Evolutionary conservation across 1,140 invertebrate genomes (phyloP), one percentile per base, ranked within the genome.

Genomic region (Zaprionus camerounensis): DNA sequence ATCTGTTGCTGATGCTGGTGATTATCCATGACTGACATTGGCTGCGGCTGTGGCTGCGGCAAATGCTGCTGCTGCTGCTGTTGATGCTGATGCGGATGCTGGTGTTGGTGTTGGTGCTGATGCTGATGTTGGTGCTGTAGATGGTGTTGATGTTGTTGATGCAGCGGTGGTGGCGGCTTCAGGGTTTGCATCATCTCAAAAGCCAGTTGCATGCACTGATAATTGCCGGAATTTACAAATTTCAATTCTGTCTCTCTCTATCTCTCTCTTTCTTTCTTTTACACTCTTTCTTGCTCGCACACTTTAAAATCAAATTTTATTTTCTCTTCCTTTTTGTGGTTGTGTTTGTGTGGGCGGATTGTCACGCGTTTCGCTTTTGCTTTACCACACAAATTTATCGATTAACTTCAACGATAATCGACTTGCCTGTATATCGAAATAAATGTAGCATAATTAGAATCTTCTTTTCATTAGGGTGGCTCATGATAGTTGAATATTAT

Each of bases 141-240:
- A 38, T 82, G 84, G 31, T 83, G 85, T 44, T 78, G 79, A 62
- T 80, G 81, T 53, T 92, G 91, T 74, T 91, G 90, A 84, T 90
- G 86, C 71, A 88, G 80, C 76, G 81, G 81, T 73, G 87, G 91
- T 72, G 91, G 90, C 64, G 91, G 91, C 80, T 92, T 92, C 82
- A 92, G 81, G 61, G 91, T 91, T 92, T 92, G 92, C 92, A 92
- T 92, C 92, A 92, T 92, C 81, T 92, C 86, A 80, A 81, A 72
- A 64, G 84, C 76, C 76, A 85, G 61, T 76, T 82, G 79, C 82
- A 75, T 75, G 67, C 71, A 67, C 64, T 36, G 13, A 49, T 63
- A 31, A 63, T 70, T 75, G 66, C 58, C 49, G 22, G 2, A 63
- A 56, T 56, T 63, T 34, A 28, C 9, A 28, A 44, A 24, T 56